phyloP scores from a whole-genome alignment of 92 coral and sea anemone genomes.

The Montipora capitata region DNA sequence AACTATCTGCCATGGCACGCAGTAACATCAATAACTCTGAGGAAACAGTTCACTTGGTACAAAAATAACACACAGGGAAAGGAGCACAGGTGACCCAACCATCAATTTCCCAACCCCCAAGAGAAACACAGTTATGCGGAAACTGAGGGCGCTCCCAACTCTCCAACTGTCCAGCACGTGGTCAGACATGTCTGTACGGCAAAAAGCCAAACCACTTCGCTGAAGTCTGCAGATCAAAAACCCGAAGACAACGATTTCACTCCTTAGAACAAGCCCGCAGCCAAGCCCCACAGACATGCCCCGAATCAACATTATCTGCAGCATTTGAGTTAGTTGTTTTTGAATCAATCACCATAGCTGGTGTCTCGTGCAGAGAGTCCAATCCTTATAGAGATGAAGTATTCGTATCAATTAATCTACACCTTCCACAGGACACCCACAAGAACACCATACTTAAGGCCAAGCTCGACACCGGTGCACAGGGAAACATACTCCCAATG shows the following conservation, averaged over 20 bases:
- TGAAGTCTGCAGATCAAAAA: conserved; percentile 23
- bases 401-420: conserved; percentile 43
- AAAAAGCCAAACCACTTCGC: conserved; percentile 38
- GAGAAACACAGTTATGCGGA: conserved; percentile 43
- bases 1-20: too few relatives aligned
- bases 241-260: conserved; percentile 28
- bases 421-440: not conserved
- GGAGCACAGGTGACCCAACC: conserved; percentile 48
- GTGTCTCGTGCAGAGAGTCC: conserved; percentile 10
- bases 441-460: conserved; percentile 42
- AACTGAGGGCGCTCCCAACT: conserved; percentile 64
- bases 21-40: too few relatives aligned
- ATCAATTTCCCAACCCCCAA: conserved; percentile 22
- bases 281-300: too few relatives aligned
- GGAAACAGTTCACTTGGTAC: not conserved
- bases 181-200: conserved; percentile 34
- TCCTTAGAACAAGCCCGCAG: not conserved
- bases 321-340: not conserved
- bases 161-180: too few relatives aligned
- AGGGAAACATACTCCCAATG: conserved; percentile 73
- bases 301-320: too few relatives aligned
- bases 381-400: conserved; percentile 38
- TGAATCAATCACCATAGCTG: conserved; percentile 44
- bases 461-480: conserved; percentile 75
- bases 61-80: conserved; percentile 10